Base-by-base conservation (phyloP, 2,113 vertebrate genomes). In the Thalassarche chlororhynchos region DNA sequence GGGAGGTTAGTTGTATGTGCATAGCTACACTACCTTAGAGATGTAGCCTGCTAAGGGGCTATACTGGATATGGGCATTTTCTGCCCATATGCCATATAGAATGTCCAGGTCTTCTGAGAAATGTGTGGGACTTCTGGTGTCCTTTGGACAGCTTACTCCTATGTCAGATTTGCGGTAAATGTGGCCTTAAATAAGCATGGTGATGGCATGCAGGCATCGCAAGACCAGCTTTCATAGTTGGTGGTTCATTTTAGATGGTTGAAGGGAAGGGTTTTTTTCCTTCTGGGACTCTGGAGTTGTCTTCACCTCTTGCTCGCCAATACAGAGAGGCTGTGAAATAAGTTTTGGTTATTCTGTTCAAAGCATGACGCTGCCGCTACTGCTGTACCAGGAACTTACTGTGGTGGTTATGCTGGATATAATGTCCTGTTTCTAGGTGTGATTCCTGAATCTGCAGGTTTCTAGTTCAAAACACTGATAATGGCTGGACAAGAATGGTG, bases 81-180 rank as follows among this genome's bases (percentile, higher is more conserved):
- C n/a, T 64, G 40, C 19, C 16, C 8, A 2, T 2, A 2, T 12
- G 25, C 12, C 5, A 2, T 3, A 54, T 5, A 54, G 31, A 40
- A 78, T 5, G 7, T 42, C 10, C 6, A 32, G 12, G 17, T 58
- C 17, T 21, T 66, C 34, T 40, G 9, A 54, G 65, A 87, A 70
- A 40, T 15, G 14, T 21, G 7, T 70, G 40, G 20, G 14, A 71
- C 4, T 62, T 31, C 3, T 57, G 14, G 6, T 44, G 6, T 10
- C 14, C 21, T 82, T 71, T 46, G 17, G 28, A 40, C 9, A 34
- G 25, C 15, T 58, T 36, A 44, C 3, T 79, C 5, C 7, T 51
- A 0, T 10, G 26, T 28, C 26, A 58, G 51, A 6, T 20, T 32
- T 66, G 60, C 49, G 25, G 18, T 29, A 58, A 58, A 47, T 24